Evolutionary conservation across 2,113 vertebrate species (phyloP), one percentile per base, ranked within the genome.

Genomic region (Gadus chalcogrammus): DNA sequence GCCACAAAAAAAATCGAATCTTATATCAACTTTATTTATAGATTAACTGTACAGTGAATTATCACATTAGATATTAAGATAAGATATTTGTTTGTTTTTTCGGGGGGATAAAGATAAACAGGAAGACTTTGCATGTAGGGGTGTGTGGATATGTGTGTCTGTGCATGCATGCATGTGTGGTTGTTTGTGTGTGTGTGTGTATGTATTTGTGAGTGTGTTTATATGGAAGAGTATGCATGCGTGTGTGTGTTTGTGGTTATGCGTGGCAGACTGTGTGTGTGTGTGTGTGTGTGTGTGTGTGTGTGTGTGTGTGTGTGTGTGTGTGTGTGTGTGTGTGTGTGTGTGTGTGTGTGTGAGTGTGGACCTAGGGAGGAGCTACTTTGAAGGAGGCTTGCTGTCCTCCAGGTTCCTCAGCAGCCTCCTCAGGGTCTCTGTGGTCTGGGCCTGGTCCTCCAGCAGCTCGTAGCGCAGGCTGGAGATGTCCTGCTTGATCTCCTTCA

Each of bases 401-500:
- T 93, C 95, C 74, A 99, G 93, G 84, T 95, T 94, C 70, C 88
- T 92, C 83, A 99, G 93, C 48, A 99, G 92, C 75, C 93, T 93
- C 17, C 96, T 96, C 65, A 99, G 90, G 31, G 96, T 94, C 87
- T 98, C 95, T 69, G 92, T 93, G 88, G 93, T 96, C 76, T 98
- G 94, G 27, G 95, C 92, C 86, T 99, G 99, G 85, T 99, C 97
- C 84, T 99, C 97, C 63, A 99, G 93, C 68, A 99, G 94, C 87
- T 99, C 97, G 31, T 98, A 99, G 0, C 97, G 94, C 68, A 99
- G 93, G 76, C 97, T 99, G 61, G 97, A 99, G 81, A 99, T 99
- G 77, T 99, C 97, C 77, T 99, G 97, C 78, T 99, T 99, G 81
- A 99, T 99, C 88, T 99, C 97, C 73, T 99, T 99, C 77, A 99